Percentiles rank a stretch among this genome's conserved stretches.
Conservation (phyloP, 2,888 invertebrate species). For the Plebejus melissa region DNA sequence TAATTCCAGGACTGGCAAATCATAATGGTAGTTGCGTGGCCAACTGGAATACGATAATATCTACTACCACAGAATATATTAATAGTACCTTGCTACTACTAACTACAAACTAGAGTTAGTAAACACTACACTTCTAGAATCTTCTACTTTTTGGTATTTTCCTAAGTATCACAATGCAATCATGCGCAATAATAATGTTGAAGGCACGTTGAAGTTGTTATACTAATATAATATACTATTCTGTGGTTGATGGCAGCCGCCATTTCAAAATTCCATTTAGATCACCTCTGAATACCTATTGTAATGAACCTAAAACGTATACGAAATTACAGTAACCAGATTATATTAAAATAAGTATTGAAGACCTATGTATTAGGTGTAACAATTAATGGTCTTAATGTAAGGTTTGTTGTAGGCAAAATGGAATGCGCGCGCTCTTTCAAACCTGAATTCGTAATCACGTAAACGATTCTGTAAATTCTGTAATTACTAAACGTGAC, state of each 20-base stretch:
- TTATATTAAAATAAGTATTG: neutral
- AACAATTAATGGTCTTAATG: no score
- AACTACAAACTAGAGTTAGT: no score
- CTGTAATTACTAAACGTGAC: slow-evolving; percentile 10
- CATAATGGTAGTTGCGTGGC: no score
- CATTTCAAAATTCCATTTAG: neutral
- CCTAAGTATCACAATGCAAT: neutral
- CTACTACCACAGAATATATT: no score
- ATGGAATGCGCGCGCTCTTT: slow-evolving; percentile 27
- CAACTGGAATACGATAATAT: no score
- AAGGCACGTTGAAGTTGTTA: no score
- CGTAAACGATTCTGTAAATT: slow-evolving; percentile 12
- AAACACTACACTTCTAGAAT: no score
- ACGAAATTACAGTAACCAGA: neutral
- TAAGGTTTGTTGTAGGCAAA: slow-evolving; percentile 4
- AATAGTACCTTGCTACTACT: no score
- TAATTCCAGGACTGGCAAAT: no score
- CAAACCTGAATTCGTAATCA: slow-evolving; percentile 24
- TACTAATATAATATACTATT: no score
- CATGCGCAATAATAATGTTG: neutral
- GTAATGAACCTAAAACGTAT: neutral
- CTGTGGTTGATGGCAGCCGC: neutral
- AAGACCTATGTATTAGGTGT: no score
- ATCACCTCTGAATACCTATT: neutral
- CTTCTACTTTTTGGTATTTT: neutral